A percentile compares a stretch with the other conserved stretches of the same genome.
Evolutionary conservation across 2,113 vertebrate genomes (phyloP).

Genomic region (Cynopterus brachyotis): DNA sequence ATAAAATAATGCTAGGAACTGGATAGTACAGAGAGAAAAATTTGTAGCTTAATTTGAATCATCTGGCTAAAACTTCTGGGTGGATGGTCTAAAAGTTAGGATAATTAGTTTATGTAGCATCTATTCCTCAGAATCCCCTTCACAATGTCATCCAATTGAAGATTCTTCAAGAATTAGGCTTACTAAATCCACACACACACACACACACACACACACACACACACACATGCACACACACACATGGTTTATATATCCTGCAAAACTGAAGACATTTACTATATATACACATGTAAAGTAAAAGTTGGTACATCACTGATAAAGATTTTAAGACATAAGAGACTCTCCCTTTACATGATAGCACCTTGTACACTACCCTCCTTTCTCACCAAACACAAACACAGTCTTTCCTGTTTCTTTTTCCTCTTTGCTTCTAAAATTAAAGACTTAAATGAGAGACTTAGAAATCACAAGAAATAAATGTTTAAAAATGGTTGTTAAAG

Average conservation of each 20-base stretch:
- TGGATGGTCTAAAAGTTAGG: not conserved
- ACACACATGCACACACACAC: not conserved
- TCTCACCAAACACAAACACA: not conserved
- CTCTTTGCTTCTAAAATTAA: not conserved
- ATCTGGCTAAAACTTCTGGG: not conserved
- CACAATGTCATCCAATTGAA: not conserved
- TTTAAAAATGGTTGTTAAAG: not conserved
- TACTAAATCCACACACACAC: not conserved
- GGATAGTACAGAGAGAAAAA: not conserved
- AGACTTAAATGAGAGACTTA: not conserved
- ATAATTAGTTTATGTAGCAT: not conserved
- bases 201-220: too few relatives aligned
- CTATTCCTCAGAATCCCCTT: not conserved
- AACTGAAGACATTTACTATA: not conserved
- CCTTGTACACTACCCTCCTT: not conserved
- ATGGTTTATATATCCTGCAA: not conserved
- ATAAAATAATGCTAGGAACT: not conserved
- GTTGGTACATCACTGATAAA: fast-evolving
- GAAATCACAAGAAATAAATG: not conserved
- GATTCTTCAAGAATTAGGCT: not conserved
- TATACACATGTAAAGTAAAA: not conserved
- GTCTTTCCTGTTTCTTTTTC: not conserved
- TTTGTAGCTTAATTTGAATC: not conserved
- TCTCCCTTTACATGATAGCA: not conserved
- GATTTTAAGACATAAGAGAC: not conserved